Conservation (phyloP, 1,140 invertebrate genomes). For the Aphelenchoides fujianensis region DNA sequence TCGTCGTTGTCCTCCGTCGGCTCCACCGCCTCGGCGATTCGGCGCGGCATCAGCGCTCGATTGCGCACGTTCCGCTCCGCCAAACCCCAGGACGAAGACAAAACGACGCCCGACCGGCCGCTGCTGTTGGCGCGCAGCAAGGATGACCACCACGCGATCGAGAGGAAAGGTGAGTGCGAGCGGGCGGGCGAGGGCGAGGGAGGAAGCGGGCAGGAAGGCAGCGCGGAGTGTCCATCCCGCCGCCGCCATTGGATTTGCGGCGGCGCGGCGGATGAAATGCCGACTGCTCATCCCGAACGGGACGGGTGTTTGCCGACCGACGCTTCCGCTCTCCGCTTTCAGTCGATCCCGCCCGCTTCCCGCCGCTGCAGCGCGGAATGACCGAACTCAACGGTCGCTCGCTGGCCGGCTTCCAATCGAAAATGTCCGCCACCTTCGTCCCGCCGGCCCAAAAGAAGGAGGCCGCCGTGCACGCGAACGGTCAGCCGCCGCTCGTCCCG, state of each 20-base stretch:
- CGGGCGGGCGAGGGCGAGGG: not conserved
- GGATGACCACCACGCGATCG: not conserved
- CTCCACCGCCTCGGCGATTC: conserved; percentile 1
- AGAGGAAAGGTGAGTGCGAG: conserved; percentile 8
- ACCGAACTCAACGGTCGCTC: conserved; percentile 31
- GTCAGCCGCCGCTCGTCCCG: conserved; percentile 27
- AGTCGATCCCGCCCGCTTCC: conserved; percentile 36
- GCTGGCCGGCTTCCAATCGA: conserved; percentile 15
- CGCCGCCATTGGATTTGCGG: too few relatives aligned
- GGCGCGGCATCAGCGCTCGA: conserved; percentile 15
- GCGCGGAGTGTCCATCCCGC: too few relatives aligned
- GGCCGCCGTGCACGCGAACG: not conserved
- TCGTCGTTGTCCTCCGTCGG: conserved; percentile 2
- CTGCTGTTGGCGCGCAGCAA: not conserved
- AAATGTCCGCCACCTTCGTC: not conserved
- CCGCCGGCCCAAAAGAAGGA: not conserved
- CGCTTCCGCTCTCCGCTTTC: conserved; percentile 13
- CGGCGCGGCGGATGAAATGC: conserved; percentile 8
- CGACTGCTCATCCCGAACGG: not conserved
- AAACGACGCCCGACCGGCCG: not conserved
- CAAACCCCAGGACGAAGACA: not conserved
- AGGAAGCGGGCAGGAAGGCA: too few relatives aligned
- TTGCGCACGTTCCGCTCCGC: conserved; percentile 3
- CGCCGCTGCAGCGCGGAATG: conserved; percentile 32
- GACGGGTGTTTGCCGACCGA: not conserved